Evolutionary conservation across 2,888 invertebrate genomes (phyloP).

Genomic region (Labia minor): DNA sequence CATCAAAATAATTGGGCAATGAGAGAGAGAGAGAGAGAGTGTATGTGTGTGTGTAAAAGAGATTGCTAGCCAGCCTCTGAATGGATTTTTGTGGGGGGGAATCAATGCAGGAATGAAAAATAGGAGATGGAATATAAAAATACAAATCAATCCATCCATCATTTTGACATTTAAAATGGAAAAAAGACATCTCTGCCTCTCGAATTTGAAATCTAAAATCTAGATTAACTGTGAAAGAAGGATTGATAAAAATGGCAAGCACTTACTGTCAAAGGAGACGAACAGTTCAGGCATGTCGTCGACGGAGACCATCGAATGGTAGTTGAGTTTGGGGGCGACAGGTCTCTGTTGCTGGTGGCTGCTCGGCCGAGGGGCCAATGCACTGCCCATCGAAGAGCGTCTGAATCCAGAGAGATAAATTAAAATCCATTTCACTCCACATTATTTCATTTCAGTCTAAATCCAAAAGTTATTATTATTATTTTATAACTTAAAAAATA

Average conservation of each 20-base stretch:
- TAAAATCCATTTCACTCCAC: no score
- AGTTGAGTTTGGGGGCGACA: slow-evolving; percentile 67
- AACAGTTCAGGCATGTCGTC: slow-evolving; percentile 93
- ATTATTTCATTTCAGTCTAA: no score
- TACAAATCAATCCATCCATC: slow-evolving; percentile 18
- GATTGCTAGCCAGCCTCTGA: not conserved
- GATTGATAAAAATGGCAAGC: slow-evolving; percentile 20
- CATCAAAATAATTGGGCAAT: not conserved
- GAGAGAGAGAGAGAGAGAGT: not conserved
- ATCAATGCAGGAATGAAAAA: not conserved
- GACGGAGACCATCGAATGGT: slow-evolving; percentile 85
- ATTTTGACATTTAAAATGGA: slow-evolving; percentile 18
- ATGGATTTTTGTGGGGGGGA: not conserved
- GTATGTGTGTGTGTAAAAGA: no score
- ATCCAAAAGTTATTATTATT: no score
- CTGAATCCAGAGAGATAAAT: slow-evolving; percentile 41
- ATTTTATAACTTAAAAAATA: no score
- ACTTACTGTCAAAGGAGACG: slow-evolving; percentile 88
- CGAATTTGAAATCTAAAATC: no score
- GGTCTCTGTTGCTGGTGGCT: slow-evolving; percentile 46
- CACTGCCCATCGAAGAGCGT: slow-evolving; percentile 68
- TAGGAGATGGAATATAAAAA: not conserved
- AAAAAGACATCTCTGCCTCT: slow-evolving; percentile 1
- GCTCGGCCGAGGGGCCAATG: slow-evolving; percentile 32
- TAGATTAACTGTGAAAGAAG: not conserved